A percentile compares a stretch with the other conserved stretches of the same genome.
Conservation (phyloP, 2,113 vertebrate species). For the Dromiciops gliroides region DNA sequence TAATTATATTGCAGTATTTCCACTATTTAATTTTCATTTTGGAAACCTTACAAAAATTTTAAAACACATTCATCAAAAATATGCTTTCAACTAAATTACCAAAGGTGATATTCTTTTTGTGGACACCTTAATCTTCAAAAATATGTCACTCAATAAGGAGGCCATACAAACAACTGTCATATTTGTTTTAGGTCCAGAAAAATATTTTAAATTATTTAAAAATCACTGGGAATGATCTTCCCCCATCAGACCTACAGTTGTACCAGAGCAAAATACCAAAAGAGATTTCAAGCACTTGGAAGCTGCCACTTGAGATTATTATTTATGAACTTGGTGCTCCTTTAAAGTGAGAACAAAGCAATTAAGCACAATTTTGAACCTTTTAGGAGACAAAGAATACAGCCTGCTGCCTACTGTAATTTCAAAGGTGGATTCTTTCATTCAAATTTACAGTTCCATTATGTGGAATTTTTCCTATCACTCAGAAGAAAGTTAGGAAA, state of each 20-base stretch:
- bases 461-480: conserved; percentile 50
- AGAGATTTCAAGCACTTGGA: conserved; percentile 65
- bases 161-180: conserved; percentile 52
- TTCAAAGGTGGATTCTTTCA: conserved; percentile 64
- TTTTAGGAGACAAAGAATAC: conserved; percentile 65
- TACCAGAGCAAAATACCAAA: conserved; percentile 63
- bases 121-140: conserved; percentile 20
- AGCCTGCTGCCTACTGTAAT: conserved; percentile 68
- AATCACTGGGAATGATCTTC: conserved; percentile 71
- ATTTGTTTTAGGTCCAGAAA: conserved; percentile 39
- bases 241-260: conserved; percentile 67
- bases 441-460: conserved; percentile 69
- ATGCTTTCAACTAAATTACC: not conserved
- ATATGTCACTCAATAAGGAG: conserved; percentile 5
- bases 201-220: conserved; percentile 72
- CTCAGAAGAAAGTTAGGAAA: conserved; percentile 62
- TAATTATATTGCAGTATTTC: conserved; percentile 32
- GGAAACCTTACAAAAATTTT: not conserved
- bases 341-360: conserved; percentile 78
- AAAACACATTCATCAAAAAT: not conserved
- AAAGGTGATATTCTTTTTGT: conserved; percentile 28
- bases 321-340: conserved; percentile 77
- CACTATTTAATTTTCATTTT: conserved; percentile 26
- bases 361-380: conserved; percentile 78
- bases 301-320: conserved; percentile 66